Evolutionary conservation across 1,140 invertebrate genomes (phyloP).

Genomic region (Oedothorax gibbosus): DNA sequence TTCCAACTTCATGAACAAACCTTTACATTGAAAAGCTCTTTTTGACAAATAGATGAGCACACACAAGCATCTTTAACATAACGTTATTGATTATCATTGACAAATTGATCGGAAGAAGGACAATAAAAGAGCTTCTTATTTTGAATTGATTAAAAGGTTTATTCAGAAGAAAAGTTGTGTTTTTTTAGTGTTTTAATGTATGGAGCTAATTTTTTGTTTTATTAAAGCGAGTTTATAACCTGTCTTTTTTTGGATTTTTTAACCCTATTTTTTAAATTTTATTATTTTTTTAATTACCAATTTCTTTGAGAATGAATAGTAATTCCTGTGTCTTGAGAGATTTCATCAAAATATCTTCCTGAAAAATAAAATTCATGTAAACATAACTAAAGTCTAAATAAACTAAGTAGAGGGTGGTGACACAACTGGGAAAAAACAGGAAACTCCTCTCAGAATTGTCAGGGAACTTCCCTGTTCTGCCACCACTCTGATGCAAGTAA

Average conservation of each 20-base stretch:
- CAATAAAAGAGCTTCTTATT: background rate
- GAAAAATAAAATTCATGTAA: conserved; percentile 58
- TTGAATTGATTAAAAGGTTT: conserved; percentile 30
- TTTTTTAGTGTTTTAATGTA: background rate
- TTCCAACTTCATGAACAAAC: background rate
- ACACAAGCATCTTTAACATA: conserved; percentile 27
- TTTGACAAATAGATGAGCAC: conserved; percentile 35
- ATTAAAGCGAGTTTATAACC: no score
- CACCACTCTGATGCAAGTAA: no score
- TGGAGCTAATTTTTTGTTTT: no score
- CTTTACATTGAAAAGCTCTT: background rate
- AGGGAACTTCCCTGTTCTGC: no score
- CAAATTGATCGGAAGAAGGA: conserved; percentile 19
- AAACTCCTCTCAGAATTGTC: no score
- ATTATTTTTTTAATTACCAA: no score
- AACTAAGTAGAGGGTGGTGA: no score
- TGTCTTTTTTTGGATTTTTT: no score
- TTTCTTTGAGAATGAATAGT: no score
- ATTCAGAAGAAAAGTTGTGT: background rate
- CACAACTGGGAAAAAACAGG: no score
- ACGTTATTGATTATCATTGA: conserved; percentile 18
- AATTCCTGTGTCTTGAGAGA: conserved; percentile 83
- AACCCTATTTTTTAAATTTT: no score
- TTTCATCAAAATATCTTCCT: conserved; percentile 98
- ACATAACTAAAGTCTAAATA: no score